Conservation (phyloP, 2,113 vertebrate species). For the Cebidichthys violaceus region DNA sequence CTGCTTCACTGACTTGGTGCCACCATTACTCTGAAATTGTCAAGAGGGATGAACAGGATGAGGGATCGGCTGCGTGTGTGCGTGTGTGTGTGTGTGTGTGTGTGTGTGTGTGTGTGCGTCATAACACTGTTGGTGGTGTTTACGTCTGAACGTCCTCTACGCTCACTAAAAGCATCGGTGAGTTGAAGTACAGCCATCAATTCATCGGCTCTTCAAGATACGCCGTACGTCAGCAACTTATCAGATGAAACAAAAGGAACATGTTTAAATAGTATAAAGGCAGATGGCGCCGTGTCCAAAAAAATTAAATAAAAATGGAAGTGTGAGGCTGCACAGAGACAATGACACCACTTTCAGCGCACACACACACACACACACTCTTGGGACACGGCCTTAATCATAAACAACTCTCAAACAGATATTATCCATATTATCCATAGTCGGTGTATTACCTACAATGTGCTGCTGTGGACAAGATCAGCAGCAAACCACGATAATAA, state of each 20-base stretch:
- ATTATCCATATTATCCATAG: not conserved
- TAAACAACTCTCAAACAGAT: not conserved
- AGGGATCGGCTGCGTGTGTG: constrained; percentile 44
- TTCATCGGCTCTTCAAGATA: not conserved
- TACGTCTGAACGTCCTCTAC: not conserved
- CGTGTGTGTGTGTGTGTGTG: not conserved
- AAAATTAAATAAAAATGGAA: not conserved
- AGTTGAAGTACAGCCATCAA: not conserved
- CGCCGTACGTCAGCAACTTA: not conserved
- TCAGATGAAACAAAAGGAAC: not conserved
- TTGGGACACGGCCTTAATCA: not conserved
- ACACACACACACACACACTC: too few relatives aligned
- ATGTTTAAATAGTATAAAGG: not conserved
- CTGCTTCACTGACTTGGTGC: constrained; percentile 19
- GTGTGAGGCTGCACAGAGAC: not conserved
- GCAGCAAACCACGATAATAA: not conserved
- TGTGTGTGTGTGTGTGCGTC: not conserved
- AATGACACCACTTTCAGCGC: not conserved
- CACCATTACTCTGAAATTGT: constrained; percentile 46
- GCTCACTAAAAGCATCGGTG: not conserved
- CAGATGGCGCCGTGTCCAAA: not conserved
- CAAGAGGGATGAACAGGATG: constrained; percentile 40
- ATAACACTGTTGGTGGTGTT: constrained; percentile 25
- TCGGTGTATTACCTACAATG: not conserved
- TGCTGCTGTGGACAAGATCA: not conserved